These are phyloP conservation scores for Eclectus roratus DNA, from an alignment of 2,113 vertebrate genomes.

Conservation along the genomic window DNA sequence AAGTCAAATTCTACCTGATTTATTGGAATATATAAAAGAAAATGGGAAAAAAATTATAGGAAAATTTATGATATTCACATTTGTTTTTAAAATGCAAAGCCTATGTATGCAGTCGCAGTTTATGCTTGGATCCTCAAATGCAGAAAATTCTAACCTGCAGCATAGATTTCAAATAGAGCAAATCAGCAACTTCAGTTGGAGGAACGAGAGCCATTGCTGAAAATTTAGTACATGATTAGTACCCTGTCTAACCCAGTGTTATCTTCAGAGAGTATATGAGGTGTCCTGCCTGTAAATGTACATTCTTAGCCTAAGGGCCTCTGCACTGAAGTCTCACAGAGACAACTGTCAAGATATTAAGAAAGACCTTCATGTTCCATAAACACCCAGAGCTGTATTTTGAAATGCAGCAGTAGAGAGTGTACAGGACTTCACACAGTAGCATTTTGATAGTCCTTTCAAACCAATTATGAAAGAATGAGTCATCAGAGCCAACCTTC, in stretches of 20 bases:
- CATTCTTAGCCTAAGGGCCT: background rate
- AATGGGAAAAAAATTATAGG: background rate
- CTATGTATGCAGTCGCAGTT: background rate
- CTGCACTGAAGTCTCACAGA: background rate
- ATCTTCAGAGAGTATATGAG: background rate
- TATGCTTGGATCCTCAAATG: background rate
- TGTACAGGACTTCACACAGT: background rate
- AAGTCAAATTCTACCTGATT: background rate
- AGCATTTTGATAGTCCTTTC: background rate
- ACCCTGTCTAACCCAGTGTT: background rate
- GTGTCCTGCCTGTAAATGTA: background rate
- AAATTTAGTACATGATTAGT: background rate
- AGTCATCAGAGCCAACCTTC: background rate
- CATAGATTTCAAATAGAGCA: background rate
- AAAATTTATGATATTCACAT: background rate
- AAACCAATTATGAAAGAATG: background rate
- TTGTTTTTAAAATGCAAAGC: background rate
- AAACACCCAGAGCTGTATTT: background rate
- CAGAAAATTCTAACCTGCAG: background rate
- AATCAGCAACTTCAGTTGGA: background rate
- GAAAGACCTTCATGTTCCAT: background rate
- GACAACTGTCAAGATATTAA: background rate
- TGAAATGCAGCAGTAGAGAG: background rate
- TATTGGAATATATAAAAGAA: background rate
- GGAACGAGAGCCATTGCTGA: background rate